Base-by-base conservation (phyloP, 1,140 invertebrate species). In the Vanessa tameamea region DNA sequence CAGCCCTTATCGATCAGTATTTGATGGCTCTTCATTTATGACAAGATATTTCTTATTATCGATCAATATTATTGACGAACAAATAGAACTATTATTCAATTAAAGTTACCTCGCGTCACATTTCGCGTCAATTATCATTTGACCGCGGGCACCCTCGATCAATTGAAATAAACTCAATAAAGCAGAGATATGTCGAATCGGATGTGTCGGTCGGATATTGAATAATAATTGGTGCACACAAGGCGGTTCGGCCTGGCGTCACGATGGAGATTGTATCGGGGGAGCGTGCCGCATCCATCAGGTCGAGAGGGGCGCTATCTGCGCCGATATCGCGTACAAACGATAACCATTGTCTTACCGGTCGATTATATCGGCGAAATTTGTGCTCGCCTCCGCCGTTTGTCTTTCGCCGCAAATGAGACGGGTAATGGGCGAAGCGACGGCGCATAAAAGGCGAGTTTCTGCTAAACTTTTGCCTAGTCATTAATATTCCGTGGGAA, bases 181-280 rank as follows among this genome's bases (percentile, higher is more conserved):
- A n/a, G 26, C 50, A 57, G 50, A 69, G 51, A 66, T 66, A 76
- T 57, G 78, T 72, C 77, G 64, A 72, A 83, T 85, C 78, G 81
- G 80, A 84, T 80, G 78, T 80, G 74, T 76, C 76, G 81, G 81
- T 84, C 78, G 82, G 79, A 84, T 89, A 90, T 91, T 90, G 88
- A 89, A 91, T 90, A 90, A 78, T 90, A 91, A 90, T 91, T 91
- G 87, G 88, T 88, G 84, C 89, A 87, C 82, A 85, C 78, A 80
- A 80, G 74, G 69, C 73, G 77, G 74, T 76, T 73, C 73, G 77
- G 78, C 64, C 66, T 71, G 75, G 72, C 84, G 84, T 89, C 88
- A 90, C 88, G 88, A 90, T 83, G 77, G 82, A 84, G 89, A 91
- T 91, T 79, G 65, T 89, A 91, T 90, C 88, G 55, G 64, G 61